These are phyloP conservation scores for Dermatophagoides farinae DNA, from an alignment of 1,140 invertebrate species.

Conservation along the genomic window DNA sequence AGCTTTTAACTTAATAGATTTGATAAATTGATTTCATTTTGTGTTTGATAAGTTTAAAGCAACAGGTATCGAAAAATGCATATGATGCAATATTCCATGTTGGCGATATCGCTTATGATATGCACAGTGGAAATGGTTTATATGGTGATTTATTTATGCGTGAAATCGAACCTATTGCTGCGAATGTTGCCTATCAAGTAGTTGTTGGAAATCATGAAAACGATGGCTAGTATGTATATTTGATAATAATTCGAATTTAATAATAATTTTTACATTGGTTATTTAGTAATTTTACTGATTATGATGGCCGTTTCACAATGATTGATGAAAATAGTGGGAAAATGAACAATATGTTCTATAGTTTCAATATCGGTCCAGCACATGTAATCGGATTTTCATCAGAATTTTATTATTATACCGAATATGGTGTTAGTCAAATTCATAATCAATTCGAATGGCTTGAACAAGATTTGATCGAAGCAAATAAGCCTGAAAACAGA, in stretches of 20 bases:
- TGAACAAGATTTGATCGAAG: constrained; percentile 46
- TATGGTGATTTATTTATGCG: constrained; percentile 70
- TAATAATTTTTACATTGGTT: not conserved
- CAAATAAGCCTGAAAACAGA: constrained; percentile 37
- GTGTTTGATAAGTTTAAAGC: not conserved
- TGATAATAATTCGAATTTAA: not conserved
- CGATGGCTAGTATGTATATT: constrained; percentile 45
- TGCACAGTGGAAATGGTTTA: constrained; percentile 40
- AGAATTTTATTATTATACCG: constrained; percentile 52
- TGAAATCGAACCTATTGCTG: constrained; percentile 63
- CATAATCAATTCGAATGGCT: constrained; percentile 65
- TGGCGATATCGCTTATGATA: constrained; percentile 80
- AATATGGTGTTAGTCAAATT: constrained; percentile 26
- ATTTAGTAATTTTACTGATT: constrained; percentile 6
- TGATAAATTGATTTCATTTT: not conserved
- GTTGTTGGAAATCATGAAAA: constrained; percentile 76
- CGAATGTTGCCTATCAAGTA: constrained; percentile 74
- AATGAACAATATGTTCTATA: constrained; percentile 56
- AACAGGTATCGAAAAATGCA: constrained; percentile 25
- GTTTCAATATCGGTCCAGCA: constrained; percentile 67
- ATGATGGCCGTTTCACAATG: constrained; percentile 37
- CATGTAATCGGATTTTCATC: constrained; percentile 80
- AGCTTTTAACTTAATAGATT: not conserved
- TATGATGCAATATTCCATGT: constrained; percentile 35
- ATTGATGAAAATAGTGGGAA: constrained; percentile 42